Base-by-base conservation (phyloP, 2,113 vertebrate genomes). In the Pomatostomus ruficeps region DNA sequence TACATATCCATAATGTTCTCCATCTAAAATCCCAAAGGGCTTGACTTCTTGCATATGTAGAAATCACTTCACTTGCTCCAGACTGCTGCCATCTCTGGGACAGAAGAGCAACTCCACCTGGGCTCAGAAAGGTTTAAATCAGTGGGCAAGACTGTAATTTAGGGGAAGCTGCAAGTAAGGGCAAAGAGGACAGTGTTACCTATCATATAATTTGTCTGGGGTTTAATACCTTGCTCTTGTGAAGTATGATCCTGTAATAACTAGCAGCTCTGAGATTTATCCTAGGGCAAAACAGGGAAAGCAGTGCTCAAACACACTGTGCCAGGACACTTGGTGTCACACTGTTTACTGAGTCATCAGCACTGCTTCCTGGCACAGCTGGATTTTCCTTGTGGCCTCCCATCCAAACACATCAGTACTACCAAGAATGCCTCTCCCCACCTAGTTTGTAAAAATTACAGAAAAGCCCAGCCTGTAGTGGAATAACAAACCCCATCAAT, bases 41-140 rank as follows among this genome's bases (percentile, higher is more conserved):
- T 91, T 91, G 71, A 89, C 26, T 88, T 48, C 43, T 62, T 84
- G 42, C 33, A 22, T 20, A 28, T 14, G n/a, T 7, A 83, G 74
- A 75, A 88, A 92, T 80, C 51, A 71, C 10, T 89, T 58, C 58
- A 76, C 33, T 75, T 9, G 18, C 59, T 89, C 71, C 71, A 61
- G 66, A 78, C 62, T 92, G 74, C 93, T 89, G 84, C 83, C 89
- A 84, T 33, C 91, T 87, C 86, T 72, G 76, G 76, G 61, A 75
- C 58, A 93, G 59, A 91, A 66, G 5, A 38, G 46, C 71, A 76
- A 46, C 38, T 83, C 66, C 72, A 90, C 13, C 78, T 51, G 13
- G 13, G 46, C 58, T 89, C 54, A 85, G 62, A 49, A 68, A 72
- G 42, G 24, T 89, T 92, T 62, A 72, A 35, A 82, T 62, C 57